Percentiles rank a stretch among this genome's conserved stretches.
phyloP scores from a whole-genome alignment of 2,888 invertebrate species.

The Spilarctia lutea region DNA sequence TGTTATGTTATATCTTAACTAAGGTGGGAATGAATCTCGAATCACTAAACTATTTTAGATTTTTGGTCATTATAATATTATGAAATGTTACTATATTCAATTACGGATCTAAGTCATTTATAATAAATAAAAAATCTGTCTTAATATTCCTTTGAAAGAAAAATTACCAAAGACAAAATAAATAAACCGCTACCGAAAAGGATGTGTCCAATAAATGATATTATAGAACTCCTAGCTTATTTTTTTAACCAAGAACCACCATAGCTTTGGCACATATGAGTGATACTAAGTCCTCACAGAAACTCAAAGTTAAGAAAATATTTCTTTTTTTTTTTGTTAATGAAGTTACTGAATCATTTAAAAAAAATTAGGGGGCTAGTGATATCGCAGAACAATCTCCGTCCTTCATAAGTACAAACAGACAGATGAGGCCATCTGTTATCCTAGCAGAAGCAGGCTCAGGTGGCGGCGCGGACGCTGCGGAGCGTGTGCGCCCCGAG shows the following conservation, averaged over 20 bases:
- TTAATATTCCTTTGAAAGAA: conserved; percentile 15
- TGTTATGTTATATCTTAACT: background rate
- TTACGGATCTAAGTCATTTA: background rate
- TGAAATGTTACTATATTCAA: background rate
- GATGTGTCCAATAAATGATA: conserved; percentile 44
- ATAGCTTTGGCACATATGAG: no score
- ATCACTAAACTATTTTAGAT: background rate
- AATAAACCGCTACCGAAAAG: conserved; percentile 46
- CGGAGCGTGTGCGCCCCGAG: no score
- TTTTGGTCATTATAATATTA: background rate
- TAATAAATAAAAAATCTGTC: background rate
- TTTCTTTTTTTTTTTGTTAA: no score
- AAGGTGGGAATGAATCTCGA: background rate
- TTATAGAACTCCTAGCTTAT: conserved; percentile 50
- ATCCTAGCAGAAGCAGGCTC: no score
- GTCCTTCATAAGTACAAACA: no score
- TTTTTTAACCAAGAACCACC: background rate
- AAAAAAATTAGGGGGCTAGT: no score
- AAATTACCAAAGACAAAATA: conserved; percentile 48
- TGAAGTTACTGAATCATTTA: no score
- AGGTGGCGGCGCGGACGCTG: no score
- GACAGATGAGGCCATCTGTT: no score
- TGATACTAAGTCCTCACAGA: no score
- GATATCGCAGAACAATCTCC: no score
- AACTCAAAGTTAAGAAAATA: no score